Evolutionary conservation across 2,888 invertebrate genomes (phyloP).

Genomic region (Thalpophila matura): DNA sequence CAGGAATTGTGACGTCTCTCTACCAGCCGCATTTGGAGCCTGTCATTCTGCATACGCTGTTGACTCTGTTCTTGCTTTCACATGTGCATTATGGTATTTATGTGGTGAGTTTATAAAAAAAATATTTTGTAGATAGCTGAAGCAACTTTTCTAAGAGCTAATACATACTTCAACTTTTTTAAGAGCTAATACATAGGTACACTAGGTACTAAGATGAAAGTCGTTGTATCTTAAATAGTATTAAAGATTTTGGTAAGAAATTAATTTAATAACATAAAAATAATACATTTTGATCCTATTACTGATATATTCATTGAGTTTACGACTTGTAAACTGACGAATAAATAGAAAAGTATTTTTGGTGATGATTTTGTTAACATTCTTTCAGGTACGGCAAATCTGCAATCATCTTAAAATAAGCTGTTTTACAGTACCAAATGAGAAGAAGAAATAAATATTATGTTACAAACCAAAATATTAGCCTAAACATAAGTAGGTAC

Average conservation of each 20-base stretch:
- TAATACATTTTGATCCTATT: too few relatives aligned
- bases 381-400: constrained; percentile 96
- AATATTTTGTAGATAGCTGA: too few relatives aligned
- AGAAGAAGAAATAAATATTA: constrained; percentile 70
- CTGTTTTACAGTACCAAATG: constrained; percentile 92
- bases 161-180: too few relatives aligned
- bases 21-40: constrained; percentile 92
- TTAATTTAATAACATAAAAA: too few relatives aligned
- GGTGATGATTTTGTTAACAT: constrained; percentile 14
- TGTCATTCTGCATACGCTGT: constrained; percentile 93
- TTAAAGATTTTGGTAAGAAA: too few relatives aligned
- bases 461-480: not conserved
- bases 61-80: constrained; percentile 92
- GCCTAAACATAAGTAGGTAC: not conserved
- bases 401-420: constrained; percentile 96
- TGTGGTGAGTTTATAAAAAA: constrained; percentile 95
- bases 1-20: constrained; percentile 88
- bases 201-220: too few relatives aligned
- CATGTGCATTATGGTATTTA: constrained; percentile 98
- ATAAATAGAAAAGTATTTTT: not conserved
- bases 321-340: too few relatives aligned
- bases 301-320: too few relatives aligned
- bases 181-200: too few relatives aligned
- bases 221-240: too few relatives aligned
- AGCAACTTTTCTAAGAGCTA: too few relatives aligned